Evolutionary conservation across 1,140 invertebrate genomes (phyloP), one percentile per base, ranked within the genome.

Genomic region (Trypoxylus dichotomus): DNA sequence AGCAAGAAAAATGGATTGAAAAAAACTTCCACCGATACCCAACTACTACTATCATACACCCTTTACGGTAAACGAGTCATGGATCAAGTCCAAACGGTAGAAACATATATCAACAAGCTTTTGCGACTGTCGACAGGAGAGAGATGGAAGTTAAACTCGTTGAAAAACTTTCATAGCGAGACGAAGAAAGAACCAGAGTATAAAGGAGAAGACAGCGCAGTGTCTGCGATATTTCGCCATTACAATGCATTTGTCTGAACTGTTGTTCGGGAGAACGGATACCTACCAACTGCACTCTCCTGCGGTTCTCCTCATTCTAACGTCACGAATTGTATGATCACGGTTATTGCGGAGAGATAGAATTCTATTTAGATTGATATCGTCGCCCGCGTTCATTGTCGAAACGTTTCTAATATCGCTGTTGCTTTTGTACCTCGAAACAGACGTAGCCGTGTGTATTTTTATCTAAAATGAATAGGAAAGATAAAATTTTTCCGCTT

Each of bases 351-450:
- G 19, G 60, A 68, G 60, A 68, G 60, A 68, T 24, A 29, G 60
- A 68, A 68, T 68, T 68, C 60, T 68, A 68, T 68, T 29, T 68
- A 68, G 60, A 68, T 68, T 68, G 60, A 68, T 68, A 68, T 68
- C 60, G 24, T 27, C 24, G 60, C 24, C 5, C 60, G 60, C 60
- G 11, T 29, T 24, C 27, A 68, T 68, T 68, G 60, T 68, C 60
- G 8, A 68, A 68, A 68, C 60, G 60, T 68, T 68, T 68, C 60
- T 68, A 68, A 29, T 54, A 54, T n/a, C 47, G 15, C 60, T 68
- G 60, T 68, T 68, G 60, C 60, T 68, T 25, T 68, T 68, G 47
- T 54, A 54, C 47, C 19, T 54, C 2, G 15, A n/a, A 54, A 54
- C 47, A 54, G 47, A 3, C 19, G 47, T n/a, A 54, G 19, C 15